phyloP scores from a whole-genome alignment of 2,797 vertebrate species.

The Propithecus deckenii region DNA sequence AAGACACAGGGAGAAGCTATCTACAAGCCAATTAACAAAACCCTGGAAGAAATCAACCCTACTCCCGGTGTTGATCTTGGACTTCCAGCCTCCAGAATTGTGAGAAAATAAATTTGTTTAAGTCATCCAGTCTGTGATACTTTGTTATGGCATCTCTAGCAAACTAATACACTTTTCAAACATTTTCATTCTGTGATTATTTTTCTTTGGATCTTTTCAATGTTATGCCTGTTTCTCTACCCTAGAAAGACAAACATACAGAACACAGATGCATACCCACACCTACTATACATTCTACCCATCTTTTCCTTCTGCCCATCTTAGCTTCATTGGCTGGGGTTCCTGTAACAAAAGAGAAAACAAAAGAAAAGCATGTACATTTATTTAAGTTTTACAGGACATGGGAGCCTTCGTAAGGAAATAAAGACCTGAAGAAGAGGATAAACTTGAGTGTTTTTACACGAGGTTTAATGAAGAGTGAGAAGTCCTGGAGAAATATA shows the following conservation, averaged over 20 bases:
- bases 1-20: neutral
- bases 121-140: neutral
- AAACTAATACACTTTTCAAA: too few relatives aligned
- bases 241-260: neutral
- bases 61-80: neutral
- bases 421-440: neutral
- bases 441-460: neutral
- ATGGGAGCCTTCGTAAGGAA: neutral
- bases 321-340: neutral
- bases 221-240: neutral
- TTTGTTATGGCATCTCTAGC: too few relatives aligned
- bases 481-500: neutral
- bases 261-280: neutral
- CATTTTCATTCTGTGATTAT: neutral
- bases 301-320: neutral
- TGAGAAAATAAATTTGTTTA: neutral
- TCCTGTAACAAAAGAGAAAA: neutral
- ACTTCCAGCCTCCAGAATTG: neutral
- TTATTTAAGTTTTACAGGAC: neutral
- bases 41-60: neutral
- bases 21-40: neutral
- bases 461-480: neutral
- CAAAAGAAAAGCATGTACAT: neutral
- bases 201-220: neutral
- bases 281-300: neutral